A percentile compares a stretch with the other conserved stretches of the same genome.
phyloP scores from a whole-genome alignment of 1,140 invertebrate genomes.

The Chionoecetes opilio region DNA sequence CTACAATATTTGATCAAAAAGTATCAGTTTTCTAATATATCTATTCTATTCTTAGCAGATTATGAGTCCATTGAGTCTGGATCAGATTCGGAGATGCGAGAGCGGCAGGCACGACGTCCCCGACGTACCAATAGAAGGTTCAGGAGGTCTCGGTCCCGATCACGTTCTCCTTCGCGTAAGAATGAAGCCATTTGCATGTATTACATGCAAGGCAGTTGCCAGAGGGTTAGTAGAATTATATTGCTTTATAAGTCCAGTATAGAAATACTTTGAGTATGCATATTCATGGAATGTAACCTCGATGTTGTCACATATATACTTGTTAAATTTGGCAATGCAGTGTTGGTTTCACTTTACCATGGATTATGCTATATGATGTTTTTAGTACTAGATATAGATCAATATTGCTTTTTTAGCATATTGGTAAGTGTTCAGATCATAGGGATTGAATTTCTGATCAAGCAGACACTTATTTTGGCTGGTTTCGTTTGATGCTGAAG shows the following conservation, averaged over 20 bases:
- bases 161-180: conserved; percentile 73
- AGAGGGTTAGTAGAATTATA: conserved; percentile 59
- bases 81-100: conserved; percentile 72
- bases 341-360: too few relatives aligned
- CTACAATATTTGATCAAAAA: background rate
- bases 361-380: too few relatives aligned
- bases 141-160: conserved; percentile 61
- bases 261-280: too few relatives aligned
- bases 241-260: background rate
- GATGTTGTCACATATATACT: too few relatives aligned
- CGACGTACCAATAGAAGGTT: conserved; percentile 52
- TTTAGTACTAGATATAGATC: too few relatives aligned
- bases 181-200: conserved; percentile 78
- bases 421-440: too few relatives aligned
- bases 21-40: background rate
- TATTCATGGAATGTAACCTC: too few relatives aligned
- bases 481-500: too few relatives aligned
- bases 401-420: too few relatives aligned
- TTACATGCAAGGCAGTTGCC: conserved; percentile 77
- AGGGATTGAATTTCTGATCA: too few relatives aligned
- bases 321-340: too few relatives aligned
- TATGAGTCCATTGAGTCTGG: conserved; percentile 73
- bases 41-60: conserved; percentile 19
- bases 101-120: conserved; percentile 57
- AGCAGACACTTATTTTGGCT: too few relatives aligned